Evolutionary conservation across 2,797 vertebrate genomes (phyloP).

Genomic region (Pseudomugil gertrudae): DNA sequence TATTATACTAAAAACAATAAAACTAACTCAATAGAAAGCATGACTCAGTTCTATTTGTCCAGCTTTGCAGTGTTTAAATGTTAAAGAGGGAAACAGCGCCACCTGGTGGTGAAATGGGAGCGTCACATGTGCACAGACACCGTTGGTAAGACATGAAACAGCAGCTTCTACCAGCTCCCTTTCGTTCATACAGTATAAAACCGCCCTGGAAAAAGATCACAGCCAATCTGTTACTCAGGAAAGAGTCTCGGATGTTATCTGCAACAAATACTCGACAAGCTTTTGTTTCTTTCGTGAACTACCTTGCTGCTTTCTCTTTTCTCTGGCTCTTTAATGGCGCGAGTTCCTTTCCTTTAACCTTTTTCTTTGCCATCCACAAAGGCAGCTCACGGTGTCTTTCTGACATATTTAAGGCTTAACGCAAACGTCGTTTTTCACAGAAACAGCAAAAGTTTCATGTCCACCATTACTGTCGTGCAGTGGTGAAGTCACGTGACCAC

Average conservation of each 20-base stretch:
- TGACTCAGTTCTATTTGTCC: too few species aligned
- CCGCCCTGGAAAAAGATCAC: conserved; percentile 41
- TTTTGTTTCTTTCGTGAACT: neutral
- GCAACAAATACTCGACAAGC: neutral
- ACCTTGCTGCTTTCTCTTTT: conserved; percentile 56
- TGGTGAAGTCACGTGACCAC: conserved; percentile 15
- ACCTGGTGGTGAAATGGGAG: conserved; percentile 39
- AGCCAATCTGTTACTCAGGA: fast-evolving
- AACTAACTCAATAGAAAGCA: too few species aligned
- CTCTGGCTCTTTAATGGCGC: conserved; percentile 41
- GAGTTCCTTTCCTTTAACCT: conserved; percentile 21
- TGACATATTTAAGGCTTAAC: conserved; percentile 37
- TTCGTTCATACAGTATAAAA: conserved; percentile 81
- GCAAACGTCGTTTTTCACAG: fast-evolving
- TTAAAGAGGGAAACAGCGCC: conserved; percentile 15
- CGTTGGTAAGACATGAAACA: conserved; percentile 20
- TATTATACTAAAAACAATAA: too few species aligned
- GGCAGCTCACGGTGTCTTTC: conserved; percentile 60
- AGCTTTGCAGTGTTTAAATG: too few species aligned
- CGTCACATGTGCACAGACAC: neutral
- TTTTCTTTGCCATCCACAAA: conserved; percentile 67
- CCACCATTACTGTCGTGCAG: fast-evolving
- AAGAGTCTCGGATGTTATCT: fast-evolving
- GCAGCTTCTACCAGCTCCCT: conserved; percentile 75
- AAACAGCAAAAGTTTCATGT: fast-evolving